Percentiles rank a stretch among this genome's conserved stretches.
phyloP scores from a whole-genome alignment of 2,888 invertebrate species.

The Patella depressa region DNA sequence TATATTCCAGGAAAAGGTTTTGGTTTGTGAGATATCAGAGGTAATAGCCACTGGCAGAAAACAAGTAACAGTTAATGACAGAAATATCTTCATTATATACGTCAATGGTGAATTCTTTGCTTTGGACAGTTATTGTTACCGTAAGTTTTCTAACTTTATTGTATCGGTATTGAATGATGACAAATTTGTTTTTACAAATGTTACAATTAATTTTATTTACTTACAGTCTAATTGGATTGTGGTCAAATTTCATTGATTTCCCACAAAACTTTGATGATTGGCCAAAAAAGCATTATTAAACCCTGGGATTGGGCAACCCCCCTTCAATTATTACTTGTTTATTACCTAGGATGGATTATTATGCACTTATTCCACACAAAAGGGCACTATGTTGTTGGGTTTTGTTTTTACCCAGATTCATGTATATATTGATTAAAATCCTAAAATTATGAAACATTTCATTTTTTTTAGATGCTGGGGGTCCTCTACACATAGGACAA shows the following conservation, averaged over 20 bases:
- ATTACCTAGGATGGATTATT: no score
- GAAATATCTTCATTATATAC: constrained; percentile 47
- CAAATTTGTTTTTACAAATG: not conserved
- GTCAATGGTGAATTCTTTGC: constrained; percentile 42
- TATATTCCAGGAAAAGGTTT: constrained; percentile 15
- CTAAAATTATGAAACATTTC: no score
- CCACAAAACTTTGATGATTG: no score
- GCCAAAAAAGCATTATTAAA: no score
- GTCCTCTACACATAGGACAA: constrained; percentile 52
- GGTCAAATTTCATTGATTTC: no score
- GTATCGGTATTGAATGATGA: constrained; percentile 2
- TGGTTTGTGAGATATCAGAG: constrained; percentile 39
- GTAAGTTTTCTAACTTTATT: constrained; percentile 37
- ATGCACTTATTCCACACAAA: no score
- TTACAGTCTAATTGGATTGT: not conserved
- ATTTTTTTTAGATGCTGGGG: constrained; percentile 50
- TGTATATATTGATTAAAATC: no score
- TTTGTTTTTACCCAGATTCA: no score
- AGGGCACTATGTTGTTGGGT: not conserved
- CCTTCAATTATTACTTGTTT: no score
- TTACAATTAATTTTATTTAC: not conserved
- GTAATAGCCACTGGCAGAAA: constrained; percentile 38
- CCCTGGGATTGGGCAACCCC: no score
- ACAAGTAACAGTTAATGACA: constrained; percentile 38
- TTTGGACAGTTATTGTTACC: constrained; percentile 55